Conservation (phyloP, 2,797 vertebrate species). For the Hypotaenidia philippensis region DNA sequence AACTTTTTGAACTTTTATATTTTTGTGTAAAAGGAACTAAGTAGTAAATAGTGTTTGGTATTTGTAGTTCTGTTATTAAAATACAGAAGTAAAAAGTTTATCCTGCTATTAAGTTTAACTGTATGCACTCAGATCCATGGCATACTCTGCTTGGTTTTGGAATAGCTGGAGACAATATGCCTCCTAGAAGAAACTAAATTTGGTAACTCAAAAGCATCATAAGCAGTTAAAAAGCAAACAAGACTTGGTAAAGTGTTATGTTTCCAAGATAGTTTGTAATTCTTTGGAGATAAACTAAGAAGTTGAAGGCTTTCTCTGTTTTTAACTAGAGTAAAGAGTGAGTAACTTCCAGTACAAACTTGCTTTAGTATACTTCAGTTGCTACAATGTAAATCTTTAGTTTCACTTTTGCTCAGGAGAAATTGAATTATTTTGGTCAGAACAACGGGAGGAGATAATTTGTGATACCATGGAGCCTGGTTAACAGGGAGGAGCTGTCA, state of each 20-base stretch:
- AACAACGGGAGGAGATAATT: background rate
- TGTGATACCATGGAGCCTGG: background rate
- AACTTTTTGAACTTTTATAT: background rate
- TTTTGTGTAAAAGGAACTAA: background rate
- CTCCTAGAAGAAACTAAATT: background rate
- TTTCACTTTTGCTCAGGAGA: background rate
- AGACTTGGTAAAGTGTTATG: background rate
- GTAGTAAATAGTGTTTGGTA: background rate
- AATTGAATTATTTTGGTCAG: background rate
- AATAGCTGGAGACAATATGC: background rate
- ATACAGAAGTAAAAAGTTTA: background rate
- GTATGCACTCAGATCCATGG: rapidly evolving
- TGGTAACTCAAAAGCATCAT: background rate
- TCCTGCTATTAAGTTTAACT: background rate
- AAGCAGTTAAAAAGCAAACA: background rate
- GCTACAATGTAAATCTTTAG: background rate
- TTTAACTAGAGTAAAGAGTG: background rate
- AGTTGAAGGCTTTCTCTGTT: background rate
- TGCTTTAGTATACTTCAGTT: background rate
- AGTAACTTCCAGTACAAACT: background rate
- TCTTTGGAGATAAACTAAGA: background rate
- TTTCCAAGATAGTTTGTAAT: background rate
- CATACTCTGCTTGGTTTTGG: background rate
- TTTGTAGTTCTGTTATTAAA: background rate
- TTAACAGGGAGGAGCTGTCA: background rate